A percentile compares a stretch with the other conserved stretches of the same genome.
Evolutionary conservation across 2,113 vertebrate genomes (phyloP).

Genomic region (Cacatua alba): DNA sequence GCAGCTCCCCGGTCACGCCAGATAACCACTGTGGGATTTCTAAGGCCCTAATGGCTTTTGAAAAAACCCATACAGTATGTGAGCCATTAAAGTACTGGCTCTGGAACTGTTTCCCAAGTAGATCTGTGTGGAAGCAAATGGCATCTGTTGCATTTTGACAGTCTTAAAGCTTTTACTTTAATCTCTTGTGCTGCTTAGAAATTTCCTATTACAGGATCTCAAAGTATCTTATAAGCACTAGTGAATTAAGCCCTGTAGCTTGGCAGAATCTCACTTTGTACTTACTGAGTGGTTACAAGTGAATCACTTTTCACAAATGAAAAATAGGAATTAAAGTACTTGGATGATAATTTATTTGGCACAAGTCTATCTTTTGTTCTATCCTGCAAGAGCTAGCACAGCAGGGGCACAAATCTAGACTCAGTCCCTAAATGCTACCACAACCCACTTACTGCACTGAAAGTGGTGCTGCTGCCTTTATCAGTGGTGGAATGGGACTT

Average conservation of each 20-base stretch:
- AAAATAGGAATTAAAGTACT: not conserved
- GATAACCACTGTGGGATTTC: conserved; percentile 18
- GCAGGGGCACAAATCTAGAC: not conserved
- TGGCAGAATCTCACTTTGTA: not conserved
- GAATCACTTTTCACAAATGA: not conserved
- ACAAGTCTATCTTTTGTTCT: not conserved
- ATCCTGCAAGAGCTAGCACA: not conserved
- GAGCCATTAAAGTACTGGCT: not conserved
- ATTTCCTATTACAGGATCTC: not conserved
- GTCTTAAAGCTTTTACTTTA: not conserved
- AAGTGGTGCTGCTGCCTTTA: not conserved
- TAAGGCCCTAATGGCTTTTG: conserved; percentile 19
- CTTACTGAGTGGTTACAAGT: not conserved
- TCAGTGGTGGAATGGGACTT: not conserved
- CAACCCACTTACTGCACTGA: not conserved
- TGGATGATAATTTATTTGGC: not conserved
- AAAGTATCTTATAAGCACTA: not conserved
- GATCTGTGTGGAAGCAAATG: not conserved
- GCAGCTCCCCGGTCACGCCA: not conserved
- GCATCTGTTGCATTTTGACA: not conserved
- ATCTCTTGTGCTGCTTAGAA: not conserved
- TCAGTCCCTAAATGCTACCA: not conserved
- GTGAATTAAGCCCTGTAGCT: not conserved
- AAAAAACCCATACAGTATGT: not conserved
- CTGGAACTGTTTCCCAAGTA: not conserved